These are phyloP conservation scores for Sceloporus tristichus DNA, from an alignment of 2,113 vertebrate species.

Conservation along the genomic window DNA sequence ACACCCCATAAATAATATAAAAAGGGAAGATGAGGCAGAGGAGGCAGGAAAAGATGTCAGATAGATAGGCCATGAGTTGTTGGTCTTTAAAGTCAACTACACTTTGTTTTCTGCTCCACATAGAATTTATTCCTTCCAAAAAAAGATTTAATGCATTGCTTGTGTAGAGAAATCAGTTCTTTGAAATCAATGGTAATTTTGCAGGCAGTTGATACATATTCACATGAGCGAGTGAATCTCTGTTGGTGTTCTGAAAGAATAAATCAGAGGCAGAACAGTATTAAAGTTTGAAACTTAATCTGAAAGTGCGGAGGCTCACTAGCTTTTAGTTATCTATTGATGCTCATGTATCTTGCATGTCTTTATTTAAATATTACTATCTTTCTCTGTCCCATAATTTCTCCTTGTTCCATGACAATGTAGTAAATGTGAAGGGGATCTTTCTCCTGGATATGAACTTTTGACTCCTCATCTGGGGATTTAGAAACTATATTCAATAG, in stretches of 20 bases:
- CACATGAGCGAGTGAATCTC: constrained; percentile 30
- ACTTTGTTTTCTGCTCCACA: constrained; percentile 49
- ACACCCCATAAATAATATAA: background rate
- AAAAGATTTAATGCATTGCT: constrained; percentile 65
- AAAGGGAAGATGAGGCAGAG: background rate
- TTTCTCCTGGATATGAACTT: background rate
- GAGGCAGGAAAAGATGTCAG: background rate
- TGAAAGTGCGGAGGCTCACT: background rate
- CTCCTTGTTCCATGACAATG: background rate
- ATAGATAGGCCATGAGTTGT: background rate
- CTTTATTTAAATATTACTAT: background rate
- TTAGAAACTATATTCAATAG: background rate
- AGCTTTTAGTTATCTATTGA: background rate
- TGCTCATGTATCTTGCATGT: constrained; percentile 32
- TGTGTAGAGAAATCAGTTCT: constrained; percentile 73
- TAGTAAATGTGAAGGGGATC: background rate
- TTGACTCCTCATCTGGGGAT: background rate
- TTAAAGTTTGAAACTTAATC: constrained; percentile 44
- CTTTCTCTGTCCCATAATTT: background rate
- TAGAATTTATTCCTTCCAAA: constrained; percentile 53
- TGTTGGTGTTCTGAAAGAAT: constrained; percentile 54
- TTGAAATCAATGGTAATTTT: constrained; percentile 77
- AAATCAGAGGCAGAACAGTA: constrained; percentile 52
- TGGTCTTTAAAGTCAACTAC: constrained; percentile 32
- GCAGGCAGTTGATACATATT: constrained; percentile 73